Conservation (phyloP, 2,113 vertebrate genomes). For the Lasiurus cinereus region DNA sequence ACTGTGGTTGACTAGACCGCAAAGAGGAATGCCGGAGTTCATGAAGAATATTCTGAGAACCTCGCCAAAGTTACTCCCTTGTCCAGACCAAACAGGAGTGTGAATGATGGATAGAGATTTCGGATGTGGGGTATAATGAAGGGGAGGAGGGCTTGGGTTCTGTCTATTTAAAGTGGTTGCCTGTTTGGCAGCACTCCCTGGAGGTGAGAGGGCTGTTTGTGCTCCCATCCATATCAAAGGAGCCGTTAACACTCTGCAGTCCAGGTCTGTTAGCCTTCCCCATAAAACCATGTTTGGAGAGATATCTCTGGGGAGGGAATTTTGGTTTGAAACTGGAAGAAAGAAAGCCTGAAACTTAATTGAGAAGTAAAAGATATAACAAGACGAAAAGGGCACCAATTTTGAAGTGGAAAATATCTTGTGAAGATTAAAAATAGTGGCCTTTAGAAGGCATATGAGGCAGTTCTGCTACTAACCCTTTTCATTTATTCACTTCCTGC, state of each 20-base stretch:
- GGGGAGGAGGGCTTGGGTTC: background rate
- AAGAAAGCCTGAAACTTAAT: conserved; percentile 58
- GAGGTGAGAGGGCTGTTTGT: conserved; percentile 41
- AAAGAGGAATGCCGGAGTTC: conserved; percentile 60
- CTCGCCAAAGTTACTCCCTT: conserved; percentile 62
- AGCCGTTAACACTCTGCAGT: background rate
- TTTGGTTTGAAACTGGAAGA: conserved; percentile 74
- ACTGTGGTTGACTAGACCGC: conserved; percentile 65
- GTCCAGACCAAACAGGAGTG: conserved; percentile 65
- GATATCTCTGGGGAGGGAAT: conserved; percentile 61
- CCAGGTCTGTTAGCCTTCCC: conserved; percentile 58
- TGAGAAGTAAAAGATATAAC: conserved; percentile 55
- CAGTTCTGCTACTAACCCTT: background rate
- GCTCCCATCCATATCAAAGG: conserved; percentile 58
- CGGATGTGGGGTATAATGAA: conserved; percentile 53
- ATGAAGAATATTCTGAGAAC: conserved; percentile 54
- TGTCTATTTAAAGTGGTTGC: conserved; percentile 67
- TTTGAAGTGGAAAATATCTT: conserved; percentile 66
- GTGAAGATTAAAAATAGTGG: conserved; percentile 69
- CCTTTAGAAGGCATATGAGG: conserved; percentile 24
- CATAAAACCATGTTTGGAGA: conserved; percentile 66
- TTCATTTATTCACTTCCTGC: conserved; percentile 54
- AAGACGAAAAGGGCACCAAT: background rate
- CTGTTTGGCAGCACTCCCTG: background rate
- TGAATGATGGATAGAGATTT: conserved; percentile 74